Evolutionary conservation across 2,113 vertebrate genomes (phyloP).

Genomic region (Zeus faber): DNA sequence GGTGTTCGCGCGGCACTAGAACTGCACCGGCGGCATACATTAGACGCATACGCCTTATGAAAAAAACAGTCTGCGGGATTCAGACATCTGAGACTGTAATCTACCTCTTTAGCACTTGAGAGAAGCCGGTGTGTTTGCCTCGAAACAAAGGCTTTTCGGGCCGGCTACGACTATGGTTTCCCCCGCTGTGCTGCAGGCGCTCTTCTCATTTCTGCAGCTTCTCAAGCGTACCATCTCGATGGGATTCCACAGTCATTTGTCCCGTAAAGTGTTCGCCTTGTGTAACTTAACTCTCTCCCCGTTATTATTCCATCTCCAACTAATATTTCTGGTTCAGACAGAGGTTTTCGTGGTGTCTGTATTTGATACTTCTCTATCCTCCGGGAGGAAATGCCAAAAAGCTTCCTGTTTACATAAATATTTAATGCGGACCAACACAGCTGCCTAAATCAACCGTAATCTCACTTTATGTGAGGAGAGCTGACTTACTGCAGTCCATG

Average conservation of each 20-base stretch:
- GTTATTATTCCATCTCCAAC: conserved; percentile 56
- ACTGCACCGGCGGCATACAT: conserved; percentile 8
- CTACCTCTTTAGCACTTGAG: conserved; percentile 58
- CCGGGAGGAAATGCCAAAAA: conserved; percentile 47
- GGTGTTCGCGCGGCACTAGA: not conserved
- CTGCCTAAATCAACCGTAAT: conserved; percentile 48
- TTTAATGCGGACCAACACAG: conserved; percentile 59
- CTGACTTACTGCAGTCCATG: conserved; percentile 27
- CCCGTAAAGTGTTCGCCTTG: conserved; percentile 57
- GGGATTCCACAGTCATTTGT: conserved; percentile 67
- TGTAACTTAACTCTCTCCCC: conserved; percentile 59
- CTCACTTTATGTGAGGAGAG: conserved; percentile 36
- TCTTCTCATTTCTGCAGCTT: conserved; percentile 61
- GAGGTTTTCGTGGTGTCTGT: conserved; percentile 42
- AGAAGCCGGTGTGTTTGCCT: conserved; percentile 41
- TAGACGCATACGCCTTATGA: too few relatives aligned
- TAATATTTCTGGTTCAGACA: conserved; percentile 55
- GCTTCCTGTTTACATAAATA: conserved; percentile 57
- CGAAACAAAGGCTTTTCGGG: conserved; percentile 55
- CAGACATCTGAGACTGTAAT: conserved; percentile 54
- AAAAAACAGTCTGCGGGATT: conserved; percentile 39
- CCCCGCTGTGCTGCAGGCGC: conserved; percentile 55
- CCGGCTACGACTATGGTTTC: conserved; percentile 62
- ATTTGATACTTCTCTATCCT: conserved; percentile 50
- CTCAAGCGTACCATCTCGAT: conserved; percentile 52